phyloP scores from a whole-genome alignment of 1,140 invertebrate species.

The Zaprionus camerounensis region DNA sequence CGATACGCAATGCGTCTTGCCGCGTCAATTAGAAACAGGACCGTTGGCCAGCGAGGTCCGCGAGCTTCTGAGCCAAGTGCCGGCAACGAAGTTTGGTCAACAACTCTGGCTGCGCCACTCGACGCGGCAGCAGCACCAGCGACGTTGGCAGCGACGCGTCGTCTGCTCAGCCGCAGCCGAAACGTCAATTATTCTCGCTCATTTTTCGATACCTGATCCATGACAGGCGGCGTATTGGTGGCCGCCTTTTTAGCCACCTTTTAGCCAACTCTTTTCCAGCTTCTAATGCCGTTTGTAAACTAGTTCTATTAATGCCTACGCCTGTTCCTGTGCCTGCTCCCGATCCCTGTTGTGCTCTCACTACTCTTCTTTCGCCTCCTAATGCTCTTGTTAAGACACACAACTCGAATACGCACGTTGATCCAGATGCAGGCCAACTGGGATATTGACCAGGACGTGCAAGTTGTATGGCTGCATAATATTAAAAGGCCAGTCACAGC shows the following conservation, averaged over 20 bases:
- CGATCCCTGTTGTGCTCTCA: background rate
- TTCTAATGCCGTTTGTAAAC: conserved; percentile 69
- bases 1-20: conserved; percentile 23
- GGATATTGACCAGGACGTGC: conserved; percentile 15
- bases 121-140: conserved; percentile 20
- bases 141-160: background rate
- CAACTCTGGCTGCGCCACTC: conserved; percentile 58
- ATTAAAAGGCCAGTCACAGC: conserved; percentile 22
- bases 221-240: conserved; percentile 41
- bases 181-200: conserved; percentile 69
- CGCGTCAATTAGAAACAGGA: conserved; percentile 67
- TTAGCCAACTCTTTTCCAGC: conserved; percentile 36
- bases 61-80: conserved; percentile 73
- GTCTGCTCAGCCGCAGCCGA: conserved; percentile 40
- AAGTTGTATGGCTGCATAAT: conserved; percentile 30
- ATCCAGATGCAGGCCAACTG: conserved; percentile 31
- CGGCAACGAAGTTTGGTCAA: conserved; percentile 69
- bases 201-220: conserved; percentile 42
- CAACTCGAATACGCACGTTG: conserved; percentile 28
- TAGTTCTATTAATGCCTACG: conserved; percentile 62
- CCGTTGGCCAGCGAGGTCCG: conserved; percentile 73
- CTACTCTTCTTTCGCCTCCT: background rate
- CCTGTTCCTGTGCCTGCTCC: conserved; percentile 26
- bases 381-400: background rate
- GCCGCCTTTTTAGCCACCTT: conserved; percentile 48